Base-by-base conservation (phyloP, 2,797 vertebrate genomes). In the Sandelia bainsii region DNA sequence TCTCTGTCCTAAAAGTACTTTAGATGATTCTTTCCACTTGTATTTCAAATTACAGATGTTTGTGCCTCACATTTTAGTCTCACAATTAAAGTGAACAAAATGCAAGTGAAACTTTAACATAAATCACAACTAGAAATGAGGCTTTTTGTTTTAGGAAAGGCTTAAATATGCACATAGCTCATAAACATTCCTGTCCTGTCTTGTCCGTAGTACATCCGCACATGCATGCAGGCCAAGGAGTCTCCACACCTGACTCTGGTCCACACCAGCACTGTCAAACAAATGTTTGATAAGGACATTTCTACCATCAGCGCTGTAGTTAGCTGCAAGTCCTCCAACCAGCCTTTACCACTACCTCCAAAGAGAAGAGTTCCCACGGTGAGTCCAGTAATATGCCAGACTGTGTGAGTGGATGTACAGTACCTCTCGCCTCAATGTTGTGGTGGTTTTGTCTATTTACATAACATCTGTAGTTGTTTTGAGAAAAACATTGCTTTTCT, bases 281-380 rank as follows among this genome's bases (percentile, higher is more conserved):
- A 91, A 86, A 95, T 99, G 95, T 98, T 97, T 37, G 96, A 99
- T 61, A 96, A 96, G 87, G 98, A 99, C 87, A 95, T 97, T 91
- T 93, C 94, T 44, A 93, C 94, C 69, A 94, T 98, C 68, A 95
- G 96, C 60, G 93, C 96, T 57, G 96, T 97, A 80, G 93, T 98
- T 59, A 93, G 88, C 74, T 90, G 95, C 86, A 98, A 97, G 89
- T 89, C 94, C 51, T 96, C 95, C 77, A 96, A 93, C 87, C 94
- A 96, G 72, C 98, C 98, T 66, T 90, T 99, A 78, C 98, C 98
- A 19, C 93, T 99, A 75, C 98, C 98, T 68, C 98, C 97, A 63
- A 99, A 99, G 92, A 96, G 93, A 65, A 94, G 98, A 81, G 62
- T 85, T 45, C 93, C 93, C 62, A 95, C 93, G 85, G 98, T 99